A percentile compares a stretch with the other conserved stretches of the same genome.
Conservation (phyloP, 2,888 invertebrate genomes). For the Merodon equestris region DNA sequence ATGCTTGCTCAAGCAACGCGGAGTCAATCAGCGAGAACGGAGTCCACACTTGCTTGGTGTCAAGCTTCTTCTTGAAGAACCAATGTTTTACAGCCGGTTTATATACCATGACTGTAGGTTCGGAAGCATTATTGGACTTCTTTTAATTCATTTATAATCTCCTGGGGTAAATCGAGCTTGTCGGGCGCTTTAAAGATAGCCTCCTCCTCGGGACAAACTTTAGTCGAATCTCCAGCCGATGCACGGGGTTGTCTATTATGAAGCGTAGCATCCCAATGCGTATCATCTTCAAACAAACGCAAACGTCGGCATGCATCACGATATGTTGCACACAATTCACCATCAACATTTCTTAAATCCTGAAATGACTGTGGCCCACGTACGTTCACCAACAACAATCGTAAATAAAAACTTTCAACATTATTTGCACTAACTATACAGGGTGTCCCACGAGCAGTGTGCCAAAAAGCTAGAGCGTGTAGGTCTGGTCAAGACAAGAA, state of each 20-base stretch:
- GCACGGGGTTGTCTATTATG: conserved; percentile 46
- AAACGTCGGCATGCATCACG: too few species aligned
- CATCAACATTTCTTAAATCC: too few species aligned
- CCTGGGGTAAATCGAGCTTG: conserved; percentile 75
- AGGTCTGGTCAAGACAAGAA: too few species aligned
- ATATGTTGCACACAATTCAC: too few species aligned
- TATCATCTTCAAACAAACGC: too few species aligned
- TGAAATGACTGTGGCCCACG: too few species aligned
- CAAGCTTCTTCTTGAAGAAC: conserved; percentile 89
- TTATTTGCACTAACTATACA: too few species aligned
- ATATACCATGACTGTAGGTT: conserved; percentile 73
- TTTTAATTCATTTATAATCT: conserved; percentile 74
- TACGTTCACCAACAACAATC: too few species aligned
- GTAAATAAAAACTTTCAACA: too few species aligned
- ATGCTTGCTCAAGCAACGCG: conserved; percentile 86
- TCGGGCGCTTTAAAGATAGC: conserved; percentile 52
- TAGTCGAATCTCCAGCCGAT: conserved; percentile 58
- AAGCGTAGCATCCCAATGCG: too few species aligned
- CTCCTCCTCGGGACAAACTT: conserved; percentile 60
- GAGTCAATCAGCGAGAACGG: conserved; percentile 93
- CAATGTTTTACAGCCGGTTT: conserved; percentile 84
- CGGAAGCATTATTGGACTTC: conserved; percentile 73
- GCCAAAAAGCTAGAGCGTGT: too few species aligned
- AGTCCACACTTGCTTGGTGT: conserved; percentile 88
- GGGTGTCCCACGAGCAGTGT: too few species aligned